Evolutionary conservation across 2,888 invertebrate species (phyloP), one percentile per base, ranked within the genome.

Genomic region (Sarcophaga rosellei): DNA sequence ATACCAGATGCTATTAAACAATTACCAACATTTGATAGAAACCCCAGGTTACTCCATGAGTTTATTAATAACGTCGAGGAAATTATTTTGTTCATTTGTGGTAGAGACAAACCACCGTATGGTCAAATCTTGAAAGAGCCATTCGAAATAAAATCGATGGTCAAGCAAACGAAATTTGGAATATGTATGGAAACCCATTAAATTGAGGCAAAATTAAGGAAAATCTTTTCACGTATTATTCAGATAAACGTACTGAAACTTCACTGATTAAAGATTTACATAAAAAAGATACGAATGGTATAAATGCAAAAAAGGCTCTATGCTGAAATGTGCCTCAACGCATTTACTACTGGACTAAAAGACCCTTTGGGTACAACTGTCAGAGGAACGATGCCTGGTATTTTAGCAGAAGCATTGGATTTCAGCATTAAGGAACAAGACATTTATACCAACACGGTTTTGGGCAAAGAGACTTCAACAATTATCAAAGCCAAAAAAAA

Each of bases 361-460:
- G 88, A 88, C 88, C 89, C 88, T 10, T 44, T 88, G 35, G 88
- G 89, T n/a, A 86, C 88, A 8, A 88, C 82, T 12, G 84, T 89
- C 15, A 82, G 89, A 74, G 85, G 88, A n/a, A 89, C 88, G 88
- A 82, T 73, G 70, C 88, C 88, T 53, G 77, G 75, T n/a, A 70
- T 87, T 44, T 25, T 74, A 17, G 72, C 81, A 15, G 47, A 15
- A 21, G 89, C 87, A 11, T 84, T 88, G 15, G 80, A 78, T 4
- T 87, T 62, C 23, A 88, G 89, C 44, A 85, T 89, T n/a, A 77
- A 81, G 70, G 88, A 89, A 78, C 86, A 88, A 73, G 88, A 85
- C 20, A 86, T 86, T 11, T 77, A 72, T 85, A 86, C 44, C n/a
- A n/a, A n/a, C n/a, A n/a, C n/a, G n/a, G n/a, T n/a, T n/a, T n/a